These are phyloP conservation scores for Halotydeus destructor DNA, from an alignment of 1,140 invertebrate species.

Conservation along the genomic window DNA sequence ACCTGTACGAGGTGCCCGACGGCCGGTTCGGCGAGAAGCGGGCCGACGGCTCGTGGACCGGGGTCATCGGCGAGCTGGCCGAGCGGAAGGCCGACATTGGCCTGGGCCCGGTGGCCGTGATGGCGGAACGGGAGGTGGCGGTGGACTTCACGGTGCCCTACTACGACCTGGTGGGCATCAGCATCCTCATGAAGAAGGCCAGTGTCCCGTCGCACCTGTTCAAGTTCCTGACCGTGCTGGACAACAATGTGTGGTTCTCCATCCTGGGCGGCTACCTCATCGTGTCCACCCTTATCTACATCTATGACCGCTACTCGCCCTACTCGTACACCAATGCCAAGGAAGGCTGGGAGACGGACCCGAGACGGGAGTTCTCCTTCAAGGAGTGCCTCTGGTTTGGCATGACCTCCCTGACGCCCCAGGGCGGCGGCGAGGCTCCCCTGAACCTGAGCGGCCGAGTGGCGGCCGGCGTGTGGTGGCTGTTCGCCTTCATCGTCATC, in stretches of 20 bases:
- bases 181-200: constrained; percentile 66
- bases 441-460: constrained; percentile 77
- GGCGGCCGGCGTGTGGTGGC: constrained; percentile 89
- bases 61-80: constrained; percentile 70
- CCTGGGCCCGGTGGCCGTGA: constrained; percentile 62
- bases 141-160: constrained; percentile 88
- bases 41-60: constrained; percentile 51
- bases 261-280: constrained; percentile 86
- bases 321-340: too few relatives aligned
- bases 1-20: constrained; percentile 26
- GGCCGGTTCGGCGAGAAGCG: constrained; percentile 51
- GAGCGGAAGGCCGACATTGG: constrained; percentile 63
- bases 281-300: too few relatives aligned
- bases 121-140: constrained; percentile 81
- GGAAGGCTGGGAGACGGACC: too few relatives aligned
- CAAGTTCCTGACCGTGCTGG: constrained; percentile 88
- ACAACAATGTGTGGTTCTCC: constrained; percentile 86
- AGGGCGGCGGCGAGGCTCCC: constrained; percentile 85
- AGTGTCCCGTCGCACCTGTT: constrained; percentile 64
- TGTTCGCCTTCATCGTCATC: constrained; percentile 93
- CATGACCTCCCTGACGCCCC: constrained; percentile 90
- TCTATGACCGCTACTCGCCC: too few relatives aligned
- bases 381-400: constrained; percentile 97
- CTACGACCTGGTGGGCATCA: constrained; percentile 82
- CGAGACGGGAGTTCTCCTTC: constrained; percentile 80